Percentiles rank a stretch among this genome's conserved stretches.
phyloP scores from a whole-genome alignment of 2,113 vertebrate genomes.

The Machaerirhynchus nigripectus region DNA sequence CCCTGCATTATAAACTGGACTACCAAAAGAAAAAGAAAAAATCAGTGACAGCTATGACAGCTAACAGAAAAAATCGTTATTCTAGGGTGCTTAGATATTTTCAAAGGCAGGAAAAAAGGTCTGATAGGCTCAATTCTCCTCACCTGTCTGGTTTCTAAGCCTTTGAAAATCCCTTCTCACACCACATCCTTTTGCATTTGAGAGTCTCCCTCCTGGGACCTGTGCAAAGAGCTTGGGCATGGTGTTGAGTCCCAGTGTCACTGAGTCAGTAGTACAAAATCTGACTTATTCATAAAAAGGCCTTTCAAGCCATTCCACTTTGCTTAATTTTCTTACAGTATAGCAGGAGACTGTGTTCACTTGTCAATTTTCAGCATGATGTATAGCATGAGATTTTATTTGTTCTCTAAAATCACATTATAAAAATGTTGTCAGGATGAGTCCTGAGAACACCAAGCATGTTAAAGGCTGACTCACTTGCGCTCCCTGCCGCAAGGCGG shows the following conservation, averaged over 20 bases:
- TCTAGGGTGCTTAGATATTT: background rate
- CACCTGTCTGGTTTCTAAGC: background rate
- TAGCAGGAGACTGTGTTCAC: background rate
- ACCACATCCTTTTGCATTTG: background rate
- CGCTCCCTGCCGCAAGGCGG: background rate
- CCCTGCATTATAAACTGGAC: background rate
- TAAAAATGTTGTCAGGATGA: background rate
- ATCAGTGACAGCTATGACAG: background rate
- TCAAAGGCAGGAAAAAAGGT: background rate
- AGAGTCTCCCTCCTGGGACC: background rate
- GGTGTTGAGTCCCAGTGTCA: background rate
- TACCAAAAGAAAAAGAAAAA: background rate
- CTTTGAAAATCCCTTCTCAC: background rate
- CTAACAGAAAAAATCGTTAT: background rate
- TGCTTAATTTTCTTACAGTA: background rate
- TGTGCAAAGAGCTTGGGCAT: background rate
- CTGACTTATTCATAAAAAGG: background rate
- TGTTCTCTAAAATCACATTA: background rate
- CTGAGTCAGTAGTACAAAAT: background rate
- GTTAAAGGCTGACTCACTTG: background rate
- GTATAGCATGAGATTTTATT: background rate
- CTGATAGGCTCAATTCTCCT: background rate
- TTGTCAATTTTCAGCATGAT: background rate
- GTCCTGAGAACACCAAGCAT: background rate
- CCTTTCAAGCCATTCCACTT: background rate